These are phyloP conservation scores for Chloroceryle amazona DNA, from an alignment of 2,797 vertebrate genomes.

Conservation along the genomic window DNA sequence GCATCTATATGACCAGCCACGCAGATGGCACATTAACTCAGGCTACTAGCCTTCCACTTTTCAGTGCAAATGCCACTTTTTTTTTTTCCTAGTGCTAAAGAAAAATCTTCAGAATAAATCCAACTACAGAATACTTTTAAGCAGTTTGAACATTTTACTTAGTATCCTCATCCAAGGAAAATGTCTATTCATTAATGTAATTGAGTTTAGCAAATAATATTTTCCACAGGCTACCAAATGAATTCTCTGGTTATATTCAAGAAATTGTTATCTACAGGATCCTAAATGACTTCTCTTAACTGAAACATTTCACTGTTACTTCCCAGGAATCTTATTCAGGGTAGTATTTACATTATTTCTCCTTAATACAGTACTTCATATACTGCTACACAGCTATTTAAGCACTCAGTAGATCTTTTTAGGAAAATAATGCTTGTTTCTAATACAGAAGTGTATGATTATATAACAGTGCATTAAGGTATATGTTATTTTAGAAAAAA, in stretches of 20 bases:
- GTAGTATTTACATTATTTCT: neutral
- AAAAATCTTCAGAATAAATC: neutral
- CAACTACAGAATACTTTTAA: neutral
- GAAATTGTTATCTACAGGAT: neutral
- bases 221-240: neutral
- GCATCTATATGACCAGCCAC: neutral
- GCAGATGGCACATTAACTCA: neutral
- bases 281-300: neutral
- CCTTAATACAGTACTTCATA: neutral
- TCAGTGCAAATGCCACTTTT: neutral
- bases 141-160: neutral
- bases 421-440: neutral
- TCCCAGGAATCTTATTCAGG: neutral
- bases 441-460: neutral
- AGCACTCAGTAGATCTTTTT: rapidly evolving
- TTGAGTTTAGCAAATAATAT: neutral
- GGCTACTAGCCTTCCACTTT: neutral
- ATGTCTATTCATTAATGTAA: neutral
- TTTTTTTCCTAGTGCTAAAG: neutral
- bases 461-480: neutral
- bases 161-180: neutral
- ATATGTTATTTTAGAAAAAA: neutral
- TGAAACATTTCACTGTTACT: neutral
- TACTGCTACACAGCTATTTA: neutral
- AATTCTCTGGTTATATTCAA: neutral